A percentile compares a stretch with the other conserved stretches of the same genome.
Evolutionary conservation across 2,888 invertebrate genomes (phyloP).

Genomic region (Shargacucullia verbasci): DNA sequence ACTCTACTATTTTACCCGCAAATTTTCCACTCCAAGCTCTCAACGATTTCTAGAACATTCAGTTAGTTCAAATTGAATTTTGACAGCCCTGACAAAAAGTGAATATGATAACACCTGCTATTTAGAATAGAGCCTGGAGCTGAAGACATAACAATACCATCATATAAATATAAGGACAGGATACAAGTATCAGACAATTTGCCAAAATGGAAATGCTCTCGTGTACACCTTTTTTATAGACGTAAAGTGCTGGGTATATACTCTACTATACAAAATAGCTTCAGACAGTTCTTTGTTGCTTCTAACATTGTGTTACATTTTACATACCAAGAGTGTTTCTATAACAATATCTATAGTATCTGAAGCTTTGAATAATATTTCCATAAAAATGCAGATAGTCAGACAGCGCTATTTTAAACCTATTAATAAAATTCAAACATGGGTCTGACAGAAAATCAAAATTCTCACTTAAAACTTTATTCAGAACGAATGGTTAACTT

Average conservation of each 20-base stretch:
- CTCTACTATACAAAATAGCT: neutral
- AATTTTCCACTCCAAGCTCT: too few relatives aligned
- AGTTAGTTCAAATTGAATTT: neutral
- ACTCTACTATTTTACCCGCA: too few relatives aligned
- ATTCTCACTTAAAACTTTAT: too few relatives aligned
- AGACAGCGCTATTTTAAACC: too few relatives aligned
- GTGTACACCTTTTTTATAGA: slow-evolving; percentile 17
- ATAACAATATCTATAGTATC: too few relatives aligned
- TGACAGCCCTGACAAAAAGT: slow-evolving; percentile 27
- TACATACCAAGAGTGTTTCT: slow-evolving; percentile 5
- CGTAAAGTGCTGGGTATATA: slow-evolving; percentile 20
- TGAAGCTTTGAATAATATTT: too few relatives aligned
- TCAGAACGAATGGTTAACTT: too few relatives aligned
- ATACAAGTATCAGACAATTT: slow-evolving; percentile 46
- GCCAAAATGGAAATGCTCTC: slow-evolving; percentile 39
- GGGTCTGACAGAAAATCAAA: neutral
- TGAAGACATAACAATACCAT: slow-evolving; percentile 42
- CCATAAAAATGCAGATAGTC: too few relatives aligned
- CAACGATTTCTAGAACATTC: too few relatives aligned
- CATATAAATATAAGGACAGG: slow-evolving; percentile 38
- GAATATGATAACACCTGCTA: slow-evolving; percentile 31
- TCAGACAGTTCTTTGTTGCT: neutral
- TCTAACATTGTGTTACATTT: neutral
- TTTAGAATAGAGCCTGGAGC: slow-evolving; percentile 30
- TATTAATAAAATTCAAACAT: neutral